These are phyloP conservation scores for Jordanella pulchra DNA, from an alignment of 2,797 vertebrate species.

Conservation along the genomic window DNA sequence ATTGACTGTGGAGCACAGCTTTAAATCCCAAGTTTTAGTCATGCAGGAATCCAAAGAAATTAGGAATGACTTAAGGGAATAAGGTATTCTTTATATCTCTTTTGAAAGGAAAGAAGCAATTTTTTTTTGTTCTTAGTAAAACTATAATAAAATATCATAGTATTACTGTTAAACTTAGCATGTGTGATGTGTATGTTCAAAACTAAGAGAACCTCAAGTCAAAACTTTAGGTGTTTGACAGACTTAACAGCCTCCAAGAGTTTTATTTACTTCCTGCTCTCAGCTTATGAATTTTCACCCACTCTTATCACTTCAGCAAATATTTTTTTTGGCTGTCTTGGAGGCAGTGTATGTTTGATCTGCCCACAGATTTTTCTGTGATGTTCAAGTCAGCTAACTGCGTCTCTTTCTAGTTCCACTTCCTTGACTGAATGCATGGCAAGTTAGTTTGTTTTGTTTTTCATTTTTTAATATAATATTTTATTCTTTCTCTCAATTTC, in stretches of 20 bases:
- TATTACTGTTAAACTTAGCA: slow-evolving; percentile 2
- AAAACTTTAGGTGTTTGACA: slow-evolving; percentile 2
- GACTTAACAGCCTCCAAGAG: slow-evolving; percentile 11
- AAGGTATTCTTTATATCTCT: slow-evolving; percentile 7
- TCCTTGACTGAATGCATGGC: not conserved
- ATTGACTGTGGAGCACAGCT: slow-evolving; percentile 31
- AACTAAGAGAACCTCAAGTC: not conserved
- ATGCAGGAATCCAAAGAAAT: slow-evolving; percentile 10
- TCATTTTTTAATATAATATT: not conserved
- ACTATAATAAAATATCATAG: not conserved
- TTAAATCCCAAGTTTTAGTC: slow-evolving; percentile 46
- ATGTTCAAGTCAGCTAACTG: slow-evolving; percentile 15
- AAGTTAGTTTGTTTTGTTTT: slow-evolving; percentile 3
- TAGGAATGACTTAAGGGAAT: not conserved
- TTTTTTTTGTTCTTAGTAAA: not conserved
- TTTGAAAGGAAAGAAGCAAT: slow-evolving; percentile 9
- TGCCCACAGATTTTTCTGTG: slow-evolving; percentile 35
- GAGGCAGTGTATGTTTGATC: slow-evolving; percentile 21
- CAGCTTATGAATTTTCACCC: slow-evolving; percentile 14
- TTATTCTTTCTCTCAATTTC: not conserved
- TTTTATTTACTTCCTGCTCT: slow-evolving; percentile 16
- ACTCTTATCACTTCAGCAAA: slow-evolving; percentile 10
- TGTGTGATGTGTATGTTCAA: not conserved
- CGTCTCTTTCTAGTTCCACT: slow-evolving; percentile 1
- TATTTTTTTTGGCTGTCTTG: slow-evolving; percentile 29